Evolutionary conservation across 2,113 vertebrate species (phyloP).

Genomic region (Mystacornis crossleyi): DNA sequence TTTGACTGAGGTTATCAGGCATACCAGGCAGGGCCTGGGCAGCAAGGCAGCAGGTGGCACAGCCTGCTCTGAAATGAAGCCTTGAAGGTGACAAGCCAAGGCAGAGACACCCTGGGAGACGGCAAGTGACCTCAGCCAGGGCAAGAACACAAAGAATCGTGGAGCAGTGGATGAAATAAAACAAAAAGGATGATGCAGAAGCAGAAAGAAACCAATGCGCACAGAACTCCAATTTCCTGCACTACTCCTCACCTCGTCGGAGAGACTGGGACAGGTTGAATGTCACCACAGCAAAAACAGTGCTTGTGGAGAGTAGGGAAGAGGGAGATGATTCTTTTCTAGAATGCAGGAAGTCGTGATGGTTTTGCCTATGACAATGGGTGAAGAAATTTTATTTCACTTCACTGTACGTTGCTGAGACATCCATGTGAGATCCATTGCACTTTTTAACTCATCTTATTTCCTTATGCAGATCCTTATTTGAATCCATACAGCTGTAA

Average conservation of each 20-base stretch:
- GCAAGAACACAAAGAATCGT: background rate
- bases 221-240: fast-evolving
- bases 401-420: background rate
- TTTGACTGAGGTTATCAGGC: background rate
- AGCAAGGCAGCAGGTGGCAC: background rate
- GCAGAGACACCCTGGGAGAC: background rate
- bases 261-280: background rate
- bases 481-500: background rate
- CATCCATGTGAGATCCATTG: background rate
- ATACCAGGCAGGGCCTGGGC: background rate
- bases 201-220: background rate
- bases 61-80: background rate
- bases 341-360: background rate
- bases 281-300: background rate
- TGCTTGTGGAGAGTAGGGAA: background rate
- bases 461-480: background rate
- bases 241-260: fast-evolving
- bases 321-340: background rate
- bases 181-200: background rate
- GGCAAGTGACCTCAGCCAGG: background rate
- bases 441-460: background rate
- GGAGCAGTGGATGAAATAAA: background rate
- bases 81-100: too few relatives aligned
- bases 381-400: background rate
- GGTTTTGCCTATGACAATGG: background rate